A percentile compares a stretch with the other conserved stretches of the same genome.
These are phyloP conservation scores for Myotis yumanensis DNA, from an alignment of 2,113 vertebrate species.

Conservation along the genomic window DNA sequence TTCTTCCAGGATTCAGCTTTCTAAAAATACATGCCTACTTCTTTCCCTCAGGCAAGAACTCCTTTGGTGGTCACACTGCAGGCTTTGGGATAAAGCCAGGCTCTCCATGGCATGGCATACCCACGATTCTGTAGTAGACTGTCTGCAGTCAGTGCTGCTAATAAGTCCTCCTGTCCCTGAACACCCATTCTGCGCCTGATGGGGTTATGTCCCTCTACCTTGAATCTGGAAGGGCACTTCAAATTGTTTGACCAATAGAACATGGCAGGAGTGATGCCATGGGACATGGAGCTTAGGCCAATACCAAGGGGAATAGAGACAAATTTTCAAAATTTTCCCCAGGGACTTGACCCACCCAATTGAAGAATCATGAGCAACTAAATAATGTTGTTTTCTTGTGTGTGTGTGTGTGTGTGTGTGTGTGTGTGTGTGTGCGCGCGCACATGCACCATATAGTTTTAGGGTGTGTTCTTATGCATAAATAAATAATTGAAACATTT, in stretches of 20 bases:
- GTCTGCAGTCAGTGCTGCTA: neutral
- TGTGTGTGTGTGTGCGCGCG: too few relatives aligned
- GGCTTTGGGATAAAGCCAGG: neutral
- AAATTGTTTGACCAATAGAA: neutral
- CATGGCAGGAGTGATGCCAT: neutral
- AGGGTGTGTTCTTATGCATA: rapidly evolving
- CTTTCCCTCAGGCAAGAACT: neutral
- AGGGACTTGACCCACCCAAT: neutral
- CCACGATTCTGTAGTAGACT: neutral
- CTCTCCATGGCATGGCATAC: neutral
- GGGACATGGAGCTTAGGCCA: neutral
- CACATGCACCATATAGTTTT: neutral
- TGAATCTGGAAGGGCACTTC: neutral
- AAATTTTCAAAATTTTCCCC: neutral
- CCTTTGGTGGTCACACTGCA: neutral
- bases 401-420: too few relatives aligned
- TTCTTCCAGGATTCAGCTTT: neutral
- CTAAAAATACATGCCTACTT: neutral
- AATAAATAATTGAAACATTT: neutral
- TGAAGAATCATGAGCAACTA: neutral
- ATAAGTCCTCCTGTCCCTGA: neutral
- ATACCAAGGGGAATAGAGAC: neutral
- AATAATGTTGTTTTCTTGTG: too few relatives aligned
- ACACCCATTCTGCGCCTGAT: neutral
- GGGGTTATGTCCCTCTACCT: neutral